A percentile compares a stretch with the other conserved stretches of the same genome.
Conservation (phyloP, 2,797 vertebrate species). For the Pseudocheirus occidentalis region DNA sequence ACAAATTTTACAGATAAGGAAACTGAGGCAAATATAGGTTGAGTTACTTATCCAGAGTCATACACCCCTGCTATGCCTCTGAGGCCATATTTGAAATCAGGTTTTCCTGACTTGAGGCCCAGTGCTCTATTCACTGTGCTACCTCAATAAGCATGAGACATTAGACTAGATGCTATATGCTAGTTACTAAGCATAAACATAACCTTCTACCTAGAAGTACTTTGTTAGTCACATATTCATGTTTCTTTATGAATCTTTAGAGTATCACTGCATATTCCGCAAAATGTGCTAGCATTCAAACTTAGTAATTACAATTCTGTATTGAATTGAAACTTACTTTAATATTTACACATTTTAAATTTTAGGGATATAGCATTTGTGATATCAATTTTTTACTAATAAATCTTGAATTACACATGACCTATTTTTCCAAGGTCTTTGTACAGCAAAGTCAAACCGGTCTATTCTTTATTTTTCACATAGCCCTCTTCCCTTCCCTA, state of each 20-base stretch:
- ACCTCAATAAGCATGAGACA: background rate
- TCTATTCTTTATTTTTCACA: background rate
- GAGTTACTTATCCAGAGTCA: background rate
- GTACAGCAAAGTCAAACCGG: background rate
- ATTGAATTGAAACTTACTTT: conserved; percentile 39
- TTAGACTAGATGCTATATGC: background rate
- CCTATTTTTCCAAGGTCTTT: background rate
- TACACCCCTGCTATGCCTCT: background rate
- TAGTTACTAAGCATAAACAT: background rate
- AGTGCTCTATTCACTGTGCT: background rate
- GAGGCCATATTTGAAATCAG: background rate
- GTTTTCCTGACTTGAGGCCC: background rate
- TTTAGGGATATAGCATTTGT: conserved; percentile 53
- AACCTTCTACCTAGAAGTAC: background rate
- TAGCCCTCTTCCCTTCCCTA: background rate
- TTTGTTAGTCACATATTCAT: background rate
- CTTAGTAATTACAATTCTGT: conserved; percentile 67
- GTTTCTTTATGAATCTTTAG: background rate
- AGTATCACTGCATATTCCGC: conserved; percentile 21
- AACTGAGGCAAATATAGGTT: background rate
- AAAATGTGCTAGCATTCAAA: conserved; percentile 55
- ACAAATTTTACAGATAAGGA: background rate
- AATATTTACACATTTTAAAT: conserved; percentile 54
- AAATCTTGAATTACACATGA: background rate
- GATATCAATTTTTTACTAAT: conserved; percentile 47